phyloP scores from a whole-genome alignment of 2,888 invertebrate species.

The Ornithoptera priamus region DNA sequence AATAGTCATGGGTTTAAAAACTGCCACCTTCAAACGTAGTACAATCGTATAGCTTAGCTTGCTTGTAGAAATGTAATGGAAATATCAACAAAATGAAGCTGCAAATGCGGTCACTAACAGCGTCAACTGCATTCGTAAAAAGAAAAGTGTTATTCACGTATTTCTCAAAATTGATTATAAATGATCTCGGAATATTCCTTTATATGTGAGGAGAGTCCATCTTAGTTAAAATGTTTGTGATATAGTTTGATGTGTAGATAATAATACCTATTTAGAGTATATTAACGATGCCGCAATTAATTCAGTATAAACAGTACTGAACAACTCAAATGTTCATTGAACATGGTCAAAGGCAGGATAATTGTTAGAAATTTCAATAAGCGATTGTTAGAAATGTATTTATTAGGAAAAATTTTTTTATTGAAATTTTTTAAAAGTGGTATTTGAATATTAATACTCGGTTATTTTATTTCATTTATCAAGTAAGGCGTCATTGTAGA shows the following conservation, averaged over 20 bases:
- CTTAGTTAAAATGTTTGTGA: slow-evolving; percentile 58
- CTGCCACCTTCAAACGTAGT: no score
- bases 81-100: no score
- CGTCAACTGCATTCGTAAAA: no score
- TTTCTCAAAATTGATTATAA: slow-evolving; percentile 3
- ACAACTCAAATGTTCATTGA: neutral
- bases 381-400: no score
- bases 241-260: slow-evolving; percentile 41
- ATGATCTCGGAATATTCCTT: slow-evolving; percentile 68
- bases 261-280: neutral
- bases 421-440: neutral
- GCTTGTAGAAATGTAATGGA: no score
- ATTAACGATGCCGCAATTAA: neutral
- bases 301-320: no score
- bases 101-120: no score
- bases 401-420: neutral
- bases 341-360: neutral
- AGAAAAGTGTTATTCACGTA: no score
- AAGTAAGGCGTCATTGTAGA: neutral
- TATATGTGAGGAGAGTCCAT: slow-evolving; percentile 47
- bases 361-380: neutral
- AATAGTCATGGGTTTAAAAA: no score
- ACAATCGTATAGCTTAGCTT: no score
- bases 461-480: neutral
- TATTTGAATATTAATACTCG: neutral